Percentiles rank a stretch among this genome's conserved stretches.
These are phyloP conservation scores for Ovis aries DNA, from an alignment of 2,113 vertebrate species.

Conservation along the genomic window ARS-UI_Ramb_v3.0 NC_056061.1:78019001-78019500, in stretches of 20 bases:
- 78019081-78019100: not conserved
- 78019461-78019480: not conserved
- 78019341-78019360: accelerated
- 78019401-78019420: not conserved
- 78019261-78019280: accelerated
- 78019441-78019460: not conserved
- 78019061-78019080: not conserved
- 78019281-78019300: not conserved
- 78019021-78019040: not conserved
- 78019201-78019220: not conserved
- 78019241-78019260: not conserved
- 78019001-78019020: not conserved
- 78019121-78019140: not conserved
- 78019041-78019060: not conserved
- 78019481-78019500: not conserved
- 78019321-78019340: accelerated
- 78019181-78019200: not conserved
- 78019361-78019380: not conserved
- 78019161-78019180: not conserved
- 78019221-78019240: not conserved
- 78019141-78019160: not conserved
- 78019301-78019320: not conserved
- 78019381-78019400: not conserved
- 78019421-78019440: not conserved
- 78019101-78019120: not conserved